Evolutionary conservation across 2,888 invertebrate genomes (phyloP).

Genomic region (Geotrupes spiniger): DNA sequence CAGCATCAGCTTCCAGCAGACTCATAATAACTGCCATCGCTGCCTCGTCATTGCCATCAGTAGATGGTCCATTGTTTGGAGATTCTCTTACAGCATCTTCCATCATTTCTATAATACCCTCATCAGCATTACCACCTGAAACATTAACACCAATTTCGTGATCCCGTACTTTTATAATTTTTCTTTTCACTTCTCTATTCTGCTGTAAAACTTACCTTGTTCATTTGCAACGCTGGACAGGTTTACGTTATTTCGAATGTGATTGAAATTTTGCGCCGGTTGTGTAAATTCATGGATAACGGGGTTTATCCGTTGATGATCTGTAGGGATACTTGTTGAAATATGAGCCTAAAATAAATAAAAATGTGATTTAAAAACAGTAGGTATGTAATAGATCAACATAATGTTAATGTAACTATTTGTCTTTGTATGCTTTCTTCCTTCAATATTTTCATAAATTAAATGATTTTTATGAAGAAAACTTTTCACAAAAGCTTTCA

Average conservation of each 20-base stretch:
- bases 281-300: conserved; percentile 35
- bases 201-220: conserved; percentile 45
- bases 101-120: conserved; percentile 60
- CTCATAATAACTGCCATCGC: conserved; percentile 93
- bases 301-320: conserved; percentile 35
- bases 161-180: background rate
- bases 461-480: no score
- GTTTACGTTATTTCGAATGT: conserved; percentile 52
- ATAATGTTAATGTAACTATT: no score
- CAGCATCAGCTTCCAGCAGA: conserved; percentile 83
- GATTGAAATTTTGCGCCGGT: conserved; percentile 33
- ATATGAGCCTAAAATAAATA: conserved; percentile 45
- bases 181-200: conserved; percentile 13
- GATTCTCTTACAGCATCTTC: conserved; percentile 53
- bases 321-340: conserved; percentile 47
- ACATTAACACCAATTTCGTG: conserved; percentile 22
- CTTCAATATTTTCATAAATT: no score
- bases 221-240: conserved; percentile 53
- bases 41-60: conserved; percentile 82
- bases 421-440: no score
- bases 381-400: no score
- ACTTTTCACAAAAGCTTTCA: no score
- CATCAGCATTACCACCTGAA: conserved; percentile 45
- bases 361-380: conserved; percentile 10
- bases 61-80: conserved; percentile 48